Evolutionary conservation across 2,888 invertebrate genomes (phyloP), one percentile per base, ranked within the genome.

Genomic region (Caenorhabditis sp.): DNA sequence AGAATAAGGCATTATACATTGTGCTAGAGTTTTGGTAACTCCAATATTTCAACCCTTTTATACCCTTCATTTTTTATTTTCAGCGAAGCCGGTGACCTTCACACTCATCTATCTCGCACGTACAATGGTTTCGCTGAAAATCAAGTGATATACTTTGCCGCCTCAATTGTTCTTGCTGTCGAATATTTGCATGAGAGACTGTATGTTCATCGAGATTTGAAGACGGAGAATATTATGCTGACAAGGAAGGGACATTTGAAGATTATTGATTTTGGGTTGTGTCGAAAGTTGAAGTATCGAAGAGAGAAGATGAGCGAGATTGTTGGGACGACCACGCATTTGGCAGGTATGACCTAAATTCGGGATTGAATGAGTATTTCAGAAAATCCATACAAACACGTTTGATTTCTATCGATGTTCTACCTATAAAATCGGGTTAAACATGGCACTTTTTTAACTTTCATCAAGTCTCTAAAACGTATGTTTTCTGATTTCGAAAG

Each of bases 161-260:
- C 69, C 8, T 69, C 63, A 5, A 66, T 73, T 26, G 66, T 73
- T 1, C 36, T 73, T 1, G 73, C 73, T 3, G 63, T 73, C 21
- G 73, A 73, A 21, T 73, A 69, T 49, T 57, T 73, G n/a, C 73
- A 73, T 36, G 12, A 56, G 14, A 66, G 63, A 25, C 36, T 73
- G 25, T 69, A 66, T 21, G 59, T 66, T 5, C 73, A 73, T 69
- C 52, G 73, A 49, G 73, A 73, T 21, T 31, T 73, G 50, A 73
- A 73, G 21, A 65, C 69, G n/a, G 68, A 73, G 38, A 73, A 73
- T 50, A 73, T 73, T 57, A 73, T 73, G 73, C 20, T 73, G 23
- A 73, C 73, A 10, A 31, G 69, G 7, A 23, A 56, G 1, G 73
- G 73, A 7, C n/a, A 60, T 21, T 20, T 73, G 27, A 73, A 73